These are phyloP conservation scores for Neodiprion pinetum DNA, from an alignment of 1,140 invertebrate species.

Conservation along the genomic window DNA sequence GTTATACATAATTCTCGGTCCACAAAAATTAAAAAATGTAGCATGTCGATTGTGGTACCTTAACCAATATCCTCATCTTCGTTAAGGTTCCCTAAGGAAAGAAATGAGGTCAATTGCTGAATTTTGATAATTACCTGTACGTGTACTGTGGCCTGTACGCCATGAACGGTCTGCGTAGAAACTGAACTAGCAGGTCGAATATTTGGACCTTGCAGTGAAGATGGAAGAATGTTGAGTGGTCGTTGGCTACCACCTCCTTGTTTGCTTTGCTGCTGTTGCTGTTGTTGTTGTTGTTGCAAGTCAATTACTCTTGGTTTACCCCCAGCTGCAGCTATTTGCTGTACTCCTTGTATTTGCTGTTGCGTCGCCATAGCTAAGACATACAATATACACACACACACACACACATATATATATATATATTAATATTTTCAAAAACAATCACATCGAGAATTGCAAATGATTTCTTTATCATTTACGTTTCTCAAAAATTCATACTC, in stretches of 20 bases:
- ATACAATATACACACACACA: background rate
- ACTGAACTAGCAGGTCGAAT: slow-evolving; percentile 79
- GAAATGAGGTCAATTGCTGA: background rate
- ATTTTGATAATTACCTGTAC: slow-evolving; percentile 42
- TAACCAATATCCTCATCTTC: background rate
- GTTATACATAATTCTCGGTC: slow-evolving; percentile 16
- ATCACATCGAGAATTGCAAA: slow-evolving; percentile 13
- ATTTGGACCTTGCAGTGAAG: slow-evolving; percentile 61
- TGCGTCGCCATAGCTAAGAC: slow-evolving; percentile 58
- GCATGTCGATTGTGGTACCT: background rate
- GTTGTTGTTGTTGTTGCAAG: slow-evolving; percentile 61
- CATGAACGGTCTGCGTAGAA: slow-evolving; percentile 77
- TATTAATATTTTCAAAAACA: slow-evolving; percentile 12
- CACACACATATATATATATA: slow-evolving; percentile 13
- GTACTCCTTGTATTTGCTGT: slow-evolving; percentile 63
- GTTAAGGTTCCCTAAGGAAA: background rate
- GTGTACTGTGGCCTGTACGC: slow-evolving; percentile 66
- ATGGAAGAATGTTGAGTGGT: slow-evolving; percentile 71
- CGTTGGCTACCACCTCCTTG: slow-evolving; percentile 63
- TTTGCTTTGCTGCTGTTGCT: slow-evolving; percentile 58
- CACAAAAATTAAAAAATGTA: background rate
- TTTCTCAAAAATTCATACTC: too few relatives aligned
- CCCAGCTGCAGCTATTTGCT: slow-evolving; percentile 52
- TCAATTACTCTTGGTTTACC: slow-evolving; percentile 62
- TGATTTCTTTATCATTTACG: too few relatives aligned